Conservation (phyloP, 1,140 invertebrate genomes). For the Littorina saxatilis region DNA sequence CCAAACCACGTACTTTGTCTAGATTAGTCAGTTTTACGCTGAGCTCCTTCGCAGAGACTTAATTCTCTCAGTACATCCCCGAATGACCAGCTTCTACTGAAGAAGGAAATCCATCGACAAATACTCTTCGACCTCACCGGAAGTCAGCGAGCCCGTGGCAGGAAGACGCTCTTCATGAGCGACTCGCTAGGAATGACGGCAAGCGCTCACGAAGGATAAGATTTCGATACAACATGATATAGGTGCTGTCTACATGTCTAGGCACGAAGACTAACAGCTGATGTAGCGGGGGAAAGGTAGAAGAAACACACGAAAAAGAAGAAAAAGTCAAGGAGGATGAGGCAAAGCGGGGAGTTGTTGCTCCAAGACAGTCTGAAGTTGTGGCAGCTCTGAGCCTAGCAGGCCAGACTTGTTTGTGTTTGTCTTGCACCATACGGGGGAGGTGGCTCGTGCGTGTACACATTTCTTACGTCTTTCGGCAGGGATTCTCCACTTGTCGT, state of each 20-base stretch:
- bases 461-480: neutral
- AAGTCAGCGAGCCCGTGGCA: too few species aligned
- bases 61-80: too few species aligned
- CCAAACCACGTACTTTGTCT: too few species aligned
- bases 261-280: slow-evolving; percentile 12
- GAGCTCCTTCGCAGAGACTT: too few species aligned
- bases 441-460: neutral
- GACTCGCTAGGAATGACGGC: neutral
- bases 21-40: too few species aligned
- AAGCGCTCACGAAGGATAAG: neutral
- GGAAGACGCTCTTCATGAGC: too few species aligned
- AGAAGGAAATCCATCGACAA: too few species aligned
- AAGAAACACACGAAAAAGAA: too few species aligned
- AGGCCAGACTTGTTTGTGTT: neutral
- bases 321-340: too few species aligned
- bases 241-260: neutral
- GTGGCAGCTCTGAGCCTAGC: neutral
- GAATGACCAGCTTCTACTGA: too few species aligned
- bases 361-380: neutral
- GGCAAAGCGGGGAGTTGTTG: too few species aligned
- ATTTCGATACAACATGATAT: slow-evolving; percentile 10
- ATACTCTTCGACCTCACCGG: too few species aligned
- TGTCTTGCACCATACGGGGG: neutral
- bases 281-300: neutral
- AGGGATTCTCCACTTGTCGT: neutral